Base-by-base conservation (phyloP, 1,140 invertebrate species). In the Ceratosolen fusciceps region DNA sequence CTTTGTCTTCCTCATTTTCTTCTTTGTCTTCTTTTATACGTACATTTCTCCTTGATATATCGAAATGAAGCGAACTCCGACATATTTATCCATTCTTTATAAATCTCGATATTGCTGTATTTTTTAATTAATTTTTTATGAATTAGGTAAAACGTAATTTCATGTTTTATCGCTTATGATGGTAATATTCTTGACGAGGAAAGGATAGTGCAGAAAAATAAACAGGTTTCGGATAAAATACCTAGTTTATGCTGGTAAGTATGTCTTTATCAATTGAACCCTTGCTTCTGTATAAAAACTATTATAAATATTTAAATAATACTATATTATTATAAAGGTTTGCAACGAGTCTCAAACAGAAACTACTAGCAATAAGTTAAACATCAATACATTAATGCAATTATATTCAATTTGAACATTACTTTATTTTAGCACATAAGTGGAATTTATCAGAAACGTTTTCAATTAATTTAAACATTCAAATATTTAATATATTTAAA, bases 1-100 rank as follows among this genome's bases (percentile, higher is more conserved):
- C 54, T 81, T 74, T 77, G 70, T 72, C 78, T 77, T 74, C 78
- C 77, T 79, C 52, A 68, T 72, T 73, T 73, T 73, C 71, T 73
- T 56, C 21, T 68, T 68, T 70, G 56, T 67, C 56, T 49, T 58
- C 71, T 62, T 68, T 68, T 47, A 68, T 47, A 68, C 37, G 21
- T 47, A 65, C 67, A 14, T 68, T 68, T 26, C 24, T 68, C n/a
- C 39, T 68, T 68, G 67, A 68, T 68, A 19, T 34, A 52, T 71
- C 47, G 47, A 71, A 71, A 71, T 71, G 26, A 71, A 29, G 43
- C 43, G 26, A 21, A 31, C 68, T 52, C 68, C 21, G 9, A 26
- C 47, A 37, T 47, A 24, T 70, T 70, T 70, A 49, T 49, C 39
- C 67, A 24, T 29, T 49, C 67, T 47, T 70, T 70, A 49, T 49